Evolutionary conservation across 2,888 invertebrate species (phyloP).

Genomic region (Ramazzottius varieornatus): DNA sequence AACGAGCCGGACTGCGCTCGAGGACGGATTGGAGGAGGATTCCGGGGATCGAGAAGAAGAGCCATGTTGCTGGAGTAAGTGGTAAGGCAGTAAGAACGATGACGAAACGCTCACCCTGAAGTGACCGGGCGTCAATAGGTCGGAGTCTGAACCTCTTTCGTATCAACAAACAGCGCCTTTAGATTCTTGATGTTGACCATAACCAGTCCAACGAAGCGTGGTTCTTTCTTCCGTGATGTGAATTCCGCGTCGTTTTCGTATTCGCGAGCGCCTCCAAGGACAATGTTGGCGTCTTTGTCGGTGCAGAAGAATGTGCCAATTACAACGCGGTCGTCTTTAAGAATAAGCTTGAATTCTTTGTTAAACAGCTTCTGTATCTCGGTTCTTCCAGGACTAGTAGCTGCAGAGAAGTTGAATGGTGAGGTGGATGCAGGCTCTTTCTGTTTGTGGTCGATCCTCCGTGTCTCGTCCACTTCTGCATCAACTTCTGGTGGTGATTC

Average conservation of each 20-base stretch:
- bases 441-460: no score
- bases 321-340: neutral
- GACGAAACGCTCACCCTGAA: no score
- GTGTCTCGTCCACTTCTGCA: no score
- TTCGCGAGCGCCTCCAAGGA: neutral
- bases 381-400: neutral
- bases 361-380: neutral
- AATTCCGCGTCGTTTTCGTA: constrained; percentile 1
- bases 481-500: no score
- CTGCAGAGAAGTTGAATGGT: no score
- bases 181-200: neutral
- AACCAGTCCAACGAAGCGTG: neutral
- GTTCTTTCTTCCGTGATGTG: neutral
- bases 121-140: no score
- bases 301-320: neutral
- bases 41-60: no score
- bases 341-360: neutral
- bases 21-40: no score
- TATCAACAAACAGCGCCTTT: neutral
- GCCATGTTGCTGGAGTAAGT: no score
- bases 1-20: neutral
- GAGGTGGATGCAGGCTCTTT: no score
- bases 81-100: no score
- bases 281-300: neutral
- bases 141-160: no score